Evolutionary conservation across 2,113 vertebrate species (phyloP).

Genomic region (Chaetorhynchus papuensis): DNA sequence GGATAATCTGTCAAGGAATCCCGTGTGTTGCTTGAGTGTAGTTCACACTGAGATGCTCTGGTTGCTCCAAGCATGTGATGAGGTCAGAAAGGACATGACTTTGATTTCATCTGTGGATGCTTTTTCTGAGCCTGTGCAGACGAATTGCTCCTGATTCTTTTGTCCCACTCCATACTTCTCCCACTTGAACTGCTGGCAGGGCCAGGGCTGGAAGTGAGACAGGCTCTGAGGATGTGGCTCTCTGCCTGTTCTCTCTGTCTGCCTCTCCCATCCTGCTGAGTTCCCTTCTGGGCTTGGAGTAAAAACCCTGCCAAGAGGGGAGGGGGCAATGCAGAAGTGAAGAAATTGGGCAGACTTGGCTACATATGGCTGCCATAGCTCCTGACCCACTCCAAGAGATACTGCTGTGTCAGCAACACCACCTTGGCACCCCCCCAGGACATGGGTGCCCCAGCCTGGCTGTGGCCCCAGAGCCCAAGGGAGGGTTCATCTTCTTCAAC

Average conservation of each 20-base stretch:
- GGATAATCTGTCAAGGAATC: not conserved
- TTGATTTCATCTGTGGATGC: not conserved
- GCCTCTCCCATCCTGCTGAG: conserved; percentile 3
- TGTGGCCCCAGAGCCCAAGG: not conserved
- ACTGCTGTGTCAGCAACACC: not conserved
- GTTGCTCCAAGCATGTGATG: not conserved
- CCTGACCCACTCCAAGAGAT: not conserved
- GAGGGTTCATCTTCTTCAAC: not conserved
- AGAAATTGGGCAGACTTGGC: not conserved
- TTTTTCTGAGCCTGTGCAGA: not conserved
- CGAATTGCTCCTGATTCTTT: not conserved
- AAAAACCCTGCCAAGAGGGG: not conserved
- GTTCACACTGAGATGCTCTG: not conserved
- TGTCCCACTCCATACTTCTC: not conserved
- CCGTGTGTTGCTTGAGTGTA: not conserved
- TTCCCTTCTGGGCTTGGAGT: not conserved
- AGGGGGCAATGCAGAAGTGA: not conserved
- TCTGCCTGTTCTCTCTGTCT: conserved; percentile 7
- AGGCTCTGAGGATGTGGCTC: not conserved
- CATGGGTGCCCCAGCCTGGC: not conserved
- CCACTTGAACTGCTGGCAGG: conserved; percentile 9
- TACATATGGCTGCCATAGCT: not conserved
- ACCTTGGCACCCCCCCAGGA: not conserved
- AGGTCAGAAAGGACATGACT: not conserved
- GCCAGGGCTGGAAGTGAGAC: not conserved